These are phyloP conservation scores for Dendrolimus kikuchii DNA, from an alignment of 1,140 invertebrate genomes.

Conservation along the genomic window DNA sequence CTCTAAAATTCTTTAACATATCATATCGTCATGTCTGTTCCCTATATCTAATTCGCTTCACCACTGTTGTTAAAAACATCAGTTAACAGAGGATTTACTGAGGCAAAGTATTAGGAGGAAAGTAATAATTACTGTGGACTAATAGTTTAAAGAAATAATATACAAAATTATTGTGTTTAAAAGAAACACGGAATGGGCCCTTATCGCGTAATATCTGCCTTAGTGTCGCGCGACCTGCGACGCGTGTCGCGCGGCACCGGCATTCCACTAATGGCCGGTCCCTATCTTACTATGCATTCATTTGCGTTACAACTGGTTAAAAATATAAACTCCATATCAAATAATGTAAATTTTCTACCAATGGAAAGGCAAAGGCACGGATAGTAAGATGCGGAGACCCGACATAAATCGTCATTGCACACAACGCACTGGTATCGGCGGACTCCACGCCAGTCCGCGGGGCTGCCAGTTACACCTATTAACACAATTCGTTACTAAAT, in stretches of 20 bases:
- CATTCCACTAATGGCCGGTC: constrained; percentile 11
- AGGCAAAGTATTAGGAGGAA: constrained; percentile 60
- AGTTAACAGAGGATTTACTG: constrained; percentile 48
- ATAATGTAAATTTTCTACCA: too few species aligned
- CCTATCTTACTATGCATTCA: too few species aligned
- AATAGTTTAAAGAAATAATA: constrained; percentile 50
- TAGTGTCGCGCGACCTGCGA: constrained; percentile 39
- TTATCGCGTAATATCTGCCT: constrained; percentile 49
- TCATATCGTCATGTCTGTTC: constrained; percentile 69
- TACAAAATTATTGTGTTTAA: constrained; percentile 48
- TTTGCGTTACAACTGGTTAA: too few species aligned
- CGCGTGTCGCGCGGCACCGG: constrained; percentile 15
- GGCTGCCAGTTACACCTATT: constrained; percentile 62
- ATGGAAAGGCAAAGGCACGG: too few species aligned
- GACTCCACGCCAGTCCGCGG: constrained; percentile 40
- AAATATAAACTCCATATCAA: too few species aligned
- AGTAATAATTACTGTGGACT: constrained; percentile 51
- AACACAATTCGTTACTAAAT: constrained; percentile 68
- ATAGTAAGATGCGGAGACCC: too few species aligned
- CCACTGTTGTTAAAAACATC: constrained; percentile 52
- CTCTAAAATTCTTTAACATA: constrained; percentile 57
- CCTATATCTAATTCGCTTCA: constrained; percentile 69
- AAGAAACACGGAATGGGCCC: constrained; percentile 59
- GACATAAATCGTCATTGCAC: constrained; percentile 58
- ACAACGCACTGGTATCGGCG: constrained; percentile 61